Conservation (phyloP, 2,113 vertebrate species). For the Perca flavescens region DNA sequence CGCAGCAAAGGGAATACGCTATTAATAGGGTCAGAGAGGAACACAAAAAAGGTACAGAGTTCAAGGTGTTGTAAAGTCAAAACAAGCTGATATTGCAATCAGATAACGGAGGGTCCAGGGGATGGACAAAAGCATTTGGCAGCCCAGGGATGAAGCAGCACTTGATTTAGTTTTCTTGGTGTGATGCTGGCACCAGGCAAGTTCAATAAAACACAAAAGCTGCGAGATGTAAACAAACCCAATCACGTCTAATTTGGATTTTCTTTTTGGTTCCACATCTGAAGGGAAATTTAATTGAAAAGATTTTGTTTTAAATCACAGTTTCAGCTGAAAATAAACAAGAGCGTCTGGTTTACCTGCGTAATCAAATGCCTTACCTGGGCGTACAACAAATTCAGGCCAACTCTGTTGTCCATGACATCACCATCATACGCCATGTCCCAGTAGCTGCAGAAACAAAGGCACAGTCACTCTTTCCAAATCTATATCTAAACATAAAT, state of each 20-base stretch:
- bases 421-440: constrained; percentile 94
- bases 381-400: constrained; percentile 93
- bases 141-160: not conserved
- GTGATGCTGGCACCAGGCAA: not conserved
- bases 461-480: not conserved
- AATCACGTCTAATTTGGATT: not conserved
- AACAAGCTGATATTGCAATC: constrained; percentile 37
- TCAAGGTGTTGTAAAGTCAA: constrained; percentile 47
- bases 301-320: not conserved
- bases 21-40: constrained; percentile 33
- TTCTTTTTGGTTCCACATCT: constrained; percentile 15
- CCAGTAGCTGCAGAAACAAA: constrained; percentile 90
- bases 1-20: not conserved
- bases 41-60: constrained; percentile 9
- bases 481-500: not conserved
- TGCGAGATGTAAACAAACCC: constrained; percentile 10
- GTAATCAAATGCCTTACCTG: constrained; percentile 86
- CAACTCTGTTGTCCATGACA: constrained; percentile 96
- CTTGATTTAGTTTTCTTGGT: constrained; percentile 22
- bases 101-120: constrained; percentile 18
- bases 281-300: not conserved
- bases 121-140: constrained; percentile 27
- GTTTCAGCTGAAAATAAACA: not conserved
- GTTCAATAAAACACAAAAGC: constrained; percentile 26
- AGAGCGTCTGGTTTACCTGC: not conserved